phyloP scores from a whole-genome alignment of 2,888 invertebrate genomes.

The Pimpla rufipes region DNA sequence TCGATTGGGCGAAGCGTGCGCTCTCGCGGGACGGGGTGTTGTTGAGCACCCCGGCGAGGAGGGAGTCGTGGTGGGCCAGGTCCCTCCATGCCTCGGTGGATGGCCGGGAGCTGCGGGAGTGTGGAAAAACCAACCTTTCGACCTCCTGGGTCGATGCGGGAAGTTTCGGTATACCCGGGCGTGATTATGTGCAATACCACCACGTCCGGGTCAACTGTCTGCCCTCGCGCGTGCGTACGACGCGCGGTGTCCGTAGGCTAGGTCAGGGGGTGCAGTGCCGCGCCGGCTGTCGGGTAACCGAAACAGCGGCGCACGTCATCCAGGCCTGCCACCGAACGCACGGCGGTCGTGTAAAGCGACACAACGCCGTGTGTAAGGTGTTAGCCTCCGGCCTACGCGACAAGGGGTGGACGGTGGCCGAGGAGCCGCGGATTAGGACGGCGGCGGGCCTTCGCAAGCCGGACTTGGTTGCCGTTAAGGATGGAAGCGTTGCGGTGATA shows the following conservation, averaged over 20 bases:
- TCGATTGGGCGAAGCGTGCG: neutral
- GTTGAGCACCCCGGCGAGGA: neutral
- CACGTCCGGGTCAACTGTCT: slow-evolving; percentile 78
- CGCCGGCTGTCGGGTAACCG: slow-evolving; percentile 77
- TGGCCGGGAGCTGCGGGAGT: slow-evolving; percentile 51
- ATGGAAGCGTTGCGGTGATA: slow-evolving; percentile 11
- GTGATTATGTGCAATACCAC: slow-evolving; percentile 73
- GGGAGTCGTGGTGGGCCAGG: slow-evolving; percentile 13
- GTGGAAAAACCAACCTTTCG: slow-evolving; percentile 26
- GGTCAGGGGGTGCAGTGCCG: slow-evolving; percentile 71
- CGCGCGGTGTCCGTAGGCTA: slow-evolving; percentile 71
- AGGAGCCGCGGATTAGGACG: slow-evolving; percentile 74
- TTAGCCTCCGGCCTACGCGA: slow-evolving; percentile 71
- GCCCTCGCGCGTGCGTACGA: slow-evolving; percentile 74
- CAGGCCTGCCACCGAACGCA: slow-evolving; percentile 80
- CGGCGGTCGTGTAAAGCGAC: slow-evolving; percentile 79
- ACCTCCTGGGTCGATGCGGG: slow-evolving; percentile 61
- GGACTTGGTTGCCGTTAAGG: slow-evolving; percentile 55
- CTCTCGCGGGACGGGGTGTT: neutral
- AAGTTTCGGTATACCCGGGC: slow-evolving; percentile 42
- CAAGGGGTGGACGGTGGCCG: slow-evolving; percentile 74
- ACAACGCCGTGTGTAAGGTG: slow-evolving; percentile 75
- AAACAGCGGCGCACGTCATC: slow-evolving; percentile 79
- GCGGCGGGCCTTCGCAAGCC: slow-evolving; percentile 60
- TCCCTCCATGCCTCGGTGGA: slow-evolving; percentile 39